phyloP scores from a whole-genome alignment of 2,113 vertebrate species.

The Sinosuthora webbiana region DNA sequence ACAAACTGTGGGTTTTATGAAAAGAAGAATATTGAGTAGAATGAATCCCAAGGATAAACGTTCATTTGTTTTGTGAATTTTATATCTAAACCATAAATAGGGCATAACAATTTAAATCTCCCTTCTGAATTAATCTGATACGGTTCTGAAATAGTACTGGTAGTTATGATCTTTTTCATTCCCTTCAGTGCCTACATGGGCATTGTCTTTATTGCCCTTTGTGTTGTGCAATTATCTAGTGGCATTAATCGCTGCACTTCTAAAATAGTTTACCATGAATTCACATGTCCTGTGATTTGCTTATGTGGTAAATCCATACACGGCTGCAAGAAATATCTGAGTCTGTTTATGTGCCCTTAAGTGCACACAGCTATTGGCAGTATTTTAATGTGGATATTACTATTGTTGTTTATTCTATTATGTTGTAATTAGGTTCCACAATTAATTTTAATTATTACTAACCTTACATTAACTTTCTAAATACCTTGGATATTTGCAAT shows the following conservation, averaged over 20 bases:
- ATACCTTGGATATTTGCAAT: not conserved
- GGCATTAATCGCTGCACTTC: not conserved
- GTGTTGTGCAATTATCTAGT: not conserved
- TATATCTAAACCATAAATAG: slow-evolving; percentile 12
- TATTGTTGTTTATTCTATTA: not conserved
- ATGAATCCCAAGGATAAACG: not conserved
- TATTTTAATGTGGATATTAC: not conserved
- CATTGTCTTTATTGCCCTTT: not conserved
- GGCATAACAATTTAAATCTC: not conserved
- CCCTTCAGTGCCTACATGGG: not conserved
- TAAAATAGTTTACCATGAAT: not conserved
- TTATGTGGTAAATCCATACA: not conserved
- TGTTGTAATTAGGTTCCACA: not conserved
- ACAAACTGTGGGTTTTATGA: not conserved
- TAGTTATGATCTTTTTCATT: not conserved
- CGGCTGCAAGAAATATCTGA: not conserved
- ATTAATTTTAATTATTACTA: slow-evolving; percentile 9
- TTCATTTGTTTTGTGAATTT: not conserved
- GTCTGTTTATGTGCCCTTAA: not conserved
- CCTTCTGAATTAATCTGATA: slow-evolving; percentile 26
- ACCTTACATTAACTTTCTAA: not conserved
- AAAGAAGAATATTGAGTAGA: not conserved
- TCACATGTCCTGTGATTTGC: not conserved
- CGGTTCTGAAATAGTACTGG: not conserved
- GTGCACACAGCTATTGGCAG: not conserved